Conservation (phyloP, 2,113 vertebrate genomes). For the Choloepus hoffmanni region DNA sequence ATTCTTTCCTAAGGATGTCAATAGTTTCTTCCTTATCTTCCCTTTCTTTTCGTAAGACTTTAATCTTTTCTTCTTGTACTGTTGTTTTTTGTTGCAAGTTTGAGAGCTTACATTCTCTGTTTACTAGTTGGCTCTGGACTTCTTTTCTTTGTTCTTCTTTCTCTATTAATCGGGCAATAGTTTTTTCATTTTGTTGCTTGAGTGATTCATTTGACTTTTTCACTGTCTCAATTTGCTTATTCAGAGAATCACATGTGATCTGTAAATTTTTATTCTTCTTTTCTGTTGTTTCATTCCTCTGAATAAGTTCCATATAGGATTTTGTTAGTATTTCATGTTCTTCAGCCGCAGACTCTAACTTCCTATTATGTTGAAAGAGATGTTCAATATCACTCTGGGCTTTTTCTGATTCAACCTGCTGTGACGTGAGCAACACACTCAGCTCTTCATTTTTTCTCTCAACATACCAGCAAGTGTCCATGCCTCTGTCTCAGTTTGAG, state of each 20-base stretch:
- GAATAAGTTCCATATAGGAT: slow-evolving; percentile 92
- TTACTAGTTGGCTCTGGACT: slow-evolving; percentile 88
- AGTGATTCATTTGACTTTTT: slow-evolving; percentile 91
- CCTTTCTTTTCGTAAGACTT: slow-evolving; percentile 85
- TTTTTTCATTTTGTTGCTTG: slow-evolving; percentile 91
- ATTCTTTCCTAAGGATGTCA: slow-evolving; percentile 91
- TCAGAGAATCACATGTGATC: slow-evolving; percentile 87
- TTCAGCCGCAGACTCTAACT: slow-evolving; percentile 93
- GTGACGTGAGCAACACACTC: slow-evolving; percentile 88
- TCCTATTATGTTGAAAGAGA: slow-evolving; percentile 95
- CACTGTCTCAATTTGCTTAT: slow-evolving; percentile 90
- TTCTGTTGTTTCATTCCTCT: slow-evolving; percentile 91
- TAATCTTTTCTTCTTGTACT: slow-evolving; percentile 74
- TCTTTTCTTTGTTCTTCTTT: slow-evolving; percentile 88
- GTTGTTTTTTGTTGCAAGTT: slow-evolving; percentile 88
- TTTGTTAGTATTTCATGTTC: slow-evolving; percentile 94
- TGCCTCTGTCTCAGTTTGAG: slow-evolving; percentile 82
- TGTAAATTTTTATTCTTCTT: slow-evolving; percentile 92
- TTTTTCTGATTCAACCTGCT: slow-evolving; percentile 88
- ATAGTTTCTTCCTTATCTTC: slow-evolving; percentile 92
- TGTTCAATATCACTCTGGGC: slow-evolving; percentile 90
- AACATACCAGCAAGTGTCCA: no score
- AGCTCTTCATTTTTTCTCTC: slow-evolving; percentile 92
- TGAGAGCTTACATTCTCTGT: slow-evolving; percentile 88
- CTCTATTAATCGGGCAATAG: slow-evolving; percentile 88